Percentiles rank a stretch among this genome's conserved stretches.
These are phyloP conservation scores for Leucosticte australis DNA, from an alignment of 2,113 vertebrate species.

Conservation along the genomic window DNA sequence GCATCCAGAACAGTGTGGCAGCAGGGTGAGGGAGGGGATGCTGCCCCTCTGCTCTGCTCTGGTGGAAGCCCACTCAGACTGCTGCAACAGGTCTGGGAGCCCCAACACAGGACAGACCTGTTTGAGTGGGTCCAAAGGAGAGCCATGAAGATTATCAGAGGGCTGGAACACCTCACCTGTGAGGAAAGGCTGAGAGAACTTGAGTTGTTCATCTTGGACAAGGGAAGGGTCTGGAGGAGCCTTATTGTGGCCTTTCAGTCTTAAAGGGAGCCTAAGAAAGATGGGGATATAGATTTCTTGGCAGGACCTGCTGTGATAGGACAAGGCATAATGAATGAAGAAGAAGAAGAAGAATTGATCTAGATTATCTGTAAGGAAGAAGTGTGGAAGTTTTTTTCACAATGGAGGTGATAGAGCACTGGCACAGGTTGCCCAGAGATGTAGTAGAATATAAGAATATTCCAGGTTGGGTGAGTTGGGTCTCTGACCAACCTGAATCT, in stretches of 20 bases:
- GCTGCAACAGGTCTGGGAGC: not conserved
- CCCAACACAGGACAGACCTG: not conserved
- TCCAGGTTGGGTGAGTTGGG: not conserved
- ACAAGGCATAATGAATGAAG: not conserved
- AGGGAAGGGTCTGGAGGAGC: not conserved
- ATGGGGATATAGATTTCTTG: not conserved
- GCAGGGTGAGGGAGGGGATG: not conserved
- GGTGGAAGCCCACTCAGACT: accelerated
- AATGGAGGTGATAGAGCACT: not conserved
- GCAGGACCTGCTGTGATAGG: not conserved
- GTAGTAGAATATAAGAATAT: not conserved
- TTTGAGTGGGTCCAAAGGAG: not conserved
- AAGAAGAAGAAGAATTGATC: accelerated
- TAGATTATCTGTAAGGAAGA: not conserved
- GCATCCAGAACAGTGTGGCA: accelerated
- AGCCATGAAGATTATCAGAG: not conserved
- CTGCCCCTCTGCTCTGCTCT: not conserved
- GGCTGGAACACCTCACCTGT: not conserved
- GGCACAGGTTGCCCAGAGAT: not conserved
- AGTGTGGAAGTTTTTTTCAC: not conserved
- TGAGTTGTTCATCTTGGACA: not conserved
- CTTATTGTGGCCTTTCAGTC: not conserved
- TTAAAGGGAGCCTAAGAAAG: not conserved
- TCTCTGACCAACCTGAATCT: not conserved
- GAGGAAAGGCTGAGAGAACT: not conserved